Evolutionary conservation across 2,113 vertebrate genomes (phyloP).

Genomic region (Carassius gibelio): DNA sequence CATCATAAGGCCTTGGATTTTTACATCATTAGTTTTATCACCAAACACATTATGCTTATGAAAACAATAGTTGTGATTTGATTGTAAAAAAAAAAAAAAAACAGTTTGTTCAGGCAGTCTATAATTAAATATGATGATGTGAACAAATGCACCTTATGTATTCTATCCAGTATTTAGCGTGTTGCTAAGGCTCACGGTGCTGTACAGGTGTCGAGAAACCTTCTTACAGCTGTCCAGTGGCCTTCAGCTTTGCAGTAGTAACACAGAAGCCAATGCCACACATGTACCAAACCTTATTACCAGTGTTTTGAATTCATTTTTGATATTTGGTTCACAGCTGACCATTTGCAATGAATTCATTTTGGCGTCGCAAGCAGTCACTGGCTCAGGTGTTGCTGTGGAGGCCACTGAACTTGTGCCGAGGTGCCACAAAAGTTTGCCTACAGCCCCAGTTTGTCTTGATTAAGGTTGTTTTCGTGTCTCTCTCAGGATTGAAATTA

Average conservation of each 20-base stretch:
- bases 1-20: conserved; percentile 18
- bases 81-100: neutral
- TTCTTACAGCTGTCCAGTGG: neutral
- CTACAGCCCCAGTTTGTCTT: neutral
- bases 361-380: no score
- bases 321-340: neutral
- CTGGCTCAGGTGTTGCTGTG: neutral
- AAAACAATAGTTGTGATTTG: neutral
- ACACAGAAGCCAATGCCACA: neutral
- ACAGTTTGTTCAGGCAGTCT: neutral
- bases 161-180: no score
- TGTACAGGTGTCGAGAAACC: neutral
- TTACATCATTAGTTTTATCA: neutral
- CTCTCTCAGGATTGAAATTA: neutral
- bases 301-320: neutral
- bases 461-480: conserved; percentile 1
- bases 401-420: neutral
- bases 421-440: conserved; percentile 1
- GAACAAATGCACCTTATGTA: neutral
- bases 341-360: neutral
- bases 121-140: neutral
- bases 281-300: neutral
- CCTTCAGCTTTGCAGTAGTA: conserved; percentile 24
- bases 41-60: neutral
- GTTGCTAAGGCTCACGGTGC: neutral